Evolutionary conservation across 2,113 vertebrate species (phyloP).

Genomic region (Pteronura brasiliensis): DNA sequence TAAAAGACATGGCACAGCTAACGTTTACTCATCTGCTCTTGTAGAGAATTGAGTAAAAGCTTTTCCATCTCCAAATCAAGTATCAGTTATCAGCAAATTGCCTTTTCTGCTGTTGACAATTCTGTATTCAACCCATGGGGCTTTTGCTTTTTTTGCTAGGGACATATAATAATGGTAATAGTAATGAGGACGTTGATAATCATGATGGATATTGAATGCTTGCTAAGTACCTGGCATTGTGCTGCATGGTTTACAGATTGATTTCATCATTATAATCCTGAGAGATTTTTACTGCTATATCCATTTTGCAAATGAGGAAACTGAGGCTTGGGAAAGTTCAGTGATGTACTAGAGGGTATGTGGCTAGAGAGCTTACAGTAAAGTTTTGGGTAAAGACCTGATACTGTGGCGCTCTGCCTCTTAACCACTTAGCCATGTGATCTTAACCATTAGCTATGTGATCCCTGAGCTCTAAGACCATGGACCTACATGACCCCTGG

Average conservation of each 20-base stretch:
- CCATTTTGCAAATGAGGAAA: constrained; percentile 25
- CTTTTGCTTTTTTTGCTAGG: constrained; percentile 27
- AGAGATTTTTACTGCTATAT: background rate
- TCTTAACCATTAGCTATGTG: background rate
- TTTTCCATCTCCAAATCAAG: constrained; percentile 49
- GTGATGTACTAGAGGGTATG: background rate
- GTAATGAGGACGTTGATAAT: background rate
- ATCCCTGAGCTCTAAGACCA: background rate
- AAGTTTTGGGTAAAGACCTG: background rate
- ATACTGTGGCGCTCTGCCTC: background rate
- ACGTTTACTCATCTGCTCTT: background rate
- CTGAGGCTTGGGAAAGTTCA: background rate
- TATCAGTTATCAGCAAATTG: constrained; percentile 35
- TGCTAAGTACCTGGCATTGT: background rate
- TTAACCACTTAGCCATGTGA: background rate
- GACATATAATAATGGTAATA: background rate
- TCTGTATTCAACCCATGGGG: constrained; percentile 1
- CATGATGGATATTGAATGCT: background rate
- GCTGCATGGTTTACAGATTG: background rate
- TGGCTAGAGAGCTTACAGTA: background rate
- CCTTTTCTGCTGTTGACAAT: constrained; percentile 15
- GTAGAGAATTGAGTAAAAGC: constrained; percentile 49
- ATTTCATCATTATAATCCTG: background rate
- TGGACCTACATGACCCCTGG: background rate
- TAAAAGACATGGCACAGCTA: background rate